A percentile compares a stretch with the other conserved stretches of the same genome.
phyloP scores from a whole-genome alignment of 2,797 vertebrate genomes.

The Valencia hispanica region DNA sequence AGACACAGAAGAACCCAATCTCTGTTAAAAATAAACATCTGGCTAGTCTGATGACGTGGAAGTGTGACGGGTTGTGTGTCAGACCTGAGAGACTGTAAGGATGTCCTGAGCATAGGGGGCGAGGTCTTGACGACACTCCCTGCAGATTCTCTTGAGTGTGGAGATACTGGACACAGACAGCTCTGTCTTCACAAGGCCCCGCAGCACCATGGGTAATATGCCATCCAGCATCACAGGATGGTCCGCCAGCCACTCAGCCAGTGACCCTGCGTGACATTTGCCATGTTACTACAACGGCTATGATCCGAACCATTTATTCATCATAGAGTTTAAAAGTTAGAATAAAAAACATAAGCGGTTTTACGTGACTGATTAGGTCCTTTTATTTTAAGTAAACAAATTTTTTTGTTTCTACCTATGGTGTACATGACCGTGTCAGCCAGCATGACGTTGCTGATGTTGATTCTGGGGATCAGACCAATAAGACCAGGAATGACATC shows the following conservation, averaged over 20 bases:
- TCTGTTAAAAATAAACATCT: not conserved
- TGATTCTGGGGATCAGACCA: slow-evolving; percentile 95
- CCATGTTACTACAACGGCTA: not conserved
- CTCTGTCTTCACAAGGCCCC: slow-evolving; percentile 90
- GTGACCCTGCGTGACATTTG: slow-evolving; percentile 81
- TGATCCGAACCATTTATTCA: too few relatives aligned
- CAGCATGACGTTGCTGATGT: slow-evolving; percentile 93
- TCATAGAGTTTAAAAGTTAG: not conserved
- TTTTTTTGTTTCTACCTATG: slow-evolving; percentile 81
- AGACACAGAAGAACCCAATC: not conserved
- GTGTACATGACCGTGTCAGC: slow-evolving; percentile 99
- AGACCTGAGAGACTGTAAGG: slow-evolving; percentile 88
- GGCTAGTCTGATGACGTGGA: accelerated
- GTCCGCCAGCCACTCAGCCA: slow-evolving; percentile 97
- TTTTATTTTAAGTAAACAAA: not conserved
- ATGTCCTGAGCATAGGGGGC: slow-evolving; percentile 90
- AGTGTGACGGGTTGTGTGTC: not conserved
- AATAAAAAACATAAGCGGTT: not conserved
- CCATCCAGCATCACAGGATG: slow-evolving; percentile 95
- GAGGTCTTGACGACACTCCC: slow-evolving; percentile 93
- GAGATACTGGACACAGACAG: slow-evolving; percentile 96
- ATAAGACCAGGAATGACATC: slow-evolving; percentile 98
- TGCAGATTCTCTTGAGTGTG: slow-evolving; percentile 97
- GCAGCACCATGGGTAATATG: slow-evolving; percentile 92
- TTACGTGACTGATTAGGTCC: not conserved